Percentiles rank a stretch among this genome's conserved stretches.
phyloP scores from a whole-genome alignment of 2,888 invertebrate genomes.

The Notodonta dromedarius region DNA sequence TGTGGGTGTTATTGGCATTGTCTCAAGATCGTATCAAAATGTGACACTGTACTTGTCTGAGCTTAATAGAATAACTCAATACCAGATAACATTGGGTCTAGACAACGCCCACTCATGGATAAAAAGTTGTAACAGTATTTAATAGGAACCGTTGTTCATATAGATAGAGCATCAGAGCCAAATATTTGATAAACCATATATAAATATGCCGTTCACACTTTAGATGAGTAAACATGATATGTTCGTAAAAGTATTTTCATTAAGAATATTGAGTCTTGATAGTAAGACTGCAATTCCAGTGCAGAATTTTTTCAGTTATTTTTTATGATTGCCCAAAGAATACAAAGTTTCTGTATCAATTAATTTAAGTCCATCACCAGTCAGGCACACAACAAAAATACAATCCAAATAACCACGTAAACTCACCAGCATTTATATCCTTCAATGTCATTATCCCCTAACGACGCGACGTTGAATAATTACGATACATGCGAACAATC shows the following conservation, averaged over 20 bases:
- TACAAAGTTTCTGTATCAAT: too few relatives aligned
- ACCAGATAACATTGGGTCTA: not conserved
- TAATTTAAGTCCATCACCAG: not conserved
- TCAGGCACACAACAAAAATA: not conserved
- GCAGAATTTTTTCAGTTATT: too few relatives aligned
- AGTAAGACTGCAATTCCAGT: not conserved
- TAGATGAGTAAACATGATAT: not conserved
- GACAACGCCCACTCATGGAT: not conserved
- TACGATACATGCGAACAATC: slow-evolving; percentile 41
- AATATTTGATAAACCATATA: not conserved
- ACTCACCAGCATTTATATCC: slow-evolving; percentile 30
- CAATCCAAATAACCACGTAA: slow-evolving; percentile 20
- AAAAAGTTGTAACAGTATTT: slow-evolving; percentile 5
- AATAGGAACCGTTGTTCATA: not conserved
- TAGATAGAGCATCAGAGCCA: not conserved
- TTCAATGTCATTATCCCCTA: slow-evolving; percentile 32
- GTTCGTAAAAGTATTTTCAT: not conserved
- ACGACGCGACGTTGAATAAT: slow-evolving; percentile 38
- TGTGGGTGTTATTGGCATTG: not conserved
- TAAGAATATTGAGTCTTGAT: not conserved
- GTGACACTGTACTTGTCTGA: not conserved
- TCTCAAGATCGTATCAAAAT: not conserved
- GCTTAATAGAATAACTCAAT: not conserved
- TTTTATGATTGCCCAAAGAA: too few relatives aligned
- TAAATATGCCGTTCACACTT: not conserved